A percentile compares a stretch with the other conserved stretches of the same genome.
Evolutionary conservation across 1,140 invertebrate genomes (phyloP).

Genomic region (Euura saliciscinereae): DNA sequence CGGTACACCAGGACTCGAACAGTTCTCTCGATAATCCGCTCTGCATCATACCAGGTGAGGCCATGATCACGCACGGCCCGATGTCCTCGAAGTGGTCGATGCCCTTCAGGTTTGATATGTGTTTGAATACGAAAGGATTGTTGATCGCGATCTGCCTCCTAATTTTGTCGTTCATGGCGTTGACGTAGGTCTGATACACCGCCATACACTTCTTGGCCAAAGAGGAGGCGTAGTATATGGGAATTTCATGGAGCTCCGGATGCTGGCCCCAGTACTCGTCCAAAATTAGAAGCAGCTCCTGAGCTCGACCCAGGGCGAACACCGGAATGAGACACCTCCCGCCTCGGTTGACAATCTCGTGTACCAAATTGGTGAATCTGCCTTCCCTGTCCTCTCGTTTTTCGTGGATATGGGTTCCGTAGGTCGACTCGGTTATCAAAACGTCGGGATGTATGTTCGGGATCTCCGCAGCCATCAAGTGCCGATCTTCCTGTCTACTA

Average conservation of each 20-base stretch:
- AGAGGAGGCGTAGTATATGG: slow-evolving; percentile 99
- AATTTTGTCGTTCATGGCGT: slow-evolving; percentile 99
- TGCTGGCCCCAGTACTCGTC: slow-evolving; percentile 99
- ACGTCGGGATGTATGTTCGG: slow-evolving; percentile 96
- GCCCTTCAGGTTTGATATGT: slow-evolving; percentile 98
- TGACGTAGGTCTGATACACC: slow-evolving; percentile 99
- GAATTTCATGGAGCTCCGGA: slow-evolving; percentile 98
- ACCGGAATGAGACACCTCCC: slow-evolving; percentile 98
- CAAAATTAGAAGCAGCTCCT: slow-evolving; percentile 94
- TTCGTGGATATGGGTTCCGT: slow-evolving; percentile 99
- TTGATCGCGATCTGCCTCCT: slow-evolving; percentile 95
- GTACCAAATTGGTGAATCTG: slow-evolving; percentile 92
- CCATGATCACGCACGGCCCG: slow-evolving; percentile 99
- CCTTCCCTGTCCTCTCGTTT: slow-evolving; percentile 95
- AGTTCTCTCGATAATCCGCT: slow-evolving; percentile 96
- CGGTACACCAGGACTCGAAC: slow-evolving; percentile 99
- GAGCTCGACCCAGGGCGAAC: slow-evolving; percentile 96
- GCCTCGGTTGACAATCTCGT: slow-evolving; percentile 95
- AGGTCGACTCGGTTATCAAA: slow-evolving; percentile 97
- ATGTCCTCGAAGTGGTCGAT: slow-evolving; percentile 99
- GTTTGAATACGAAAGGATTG: slow-evolving; percentile 99
- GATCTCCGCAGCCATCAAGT: slow-evolving; percentile 99
- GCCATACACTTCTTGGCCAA: slow-evolving; percentile 99
- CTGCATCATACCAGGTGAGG: slow-evolving; percentile 99
- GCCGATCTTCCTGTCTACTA: slow-evolving; percentile 97